Conservation (phyloP, 37 sponge, comb jelly and placozoan species). For the Hormiphora californensis region DNA sequence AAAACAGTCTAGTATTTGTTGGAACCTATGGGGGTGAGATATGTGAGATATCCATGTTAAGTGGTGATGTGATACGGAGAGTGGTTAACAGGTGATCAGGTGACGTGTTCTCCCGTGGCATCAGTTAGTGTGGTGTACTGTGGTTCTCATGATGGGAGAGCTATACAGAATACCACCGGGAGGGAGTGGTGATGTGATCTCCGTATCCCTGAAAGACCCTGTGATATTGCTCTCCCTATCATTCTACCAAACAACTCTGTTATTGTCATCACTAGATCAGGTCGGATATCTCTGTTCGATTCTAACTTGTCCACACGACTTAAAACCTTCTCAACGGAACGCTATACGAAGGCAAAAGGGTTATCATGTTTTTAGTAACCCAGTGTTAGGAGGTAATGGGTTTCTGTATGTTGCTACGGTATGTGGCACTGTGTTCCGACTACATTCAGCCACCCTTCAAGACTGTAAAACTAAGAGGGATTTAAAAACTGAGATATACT, state of each 20-base stretch:
- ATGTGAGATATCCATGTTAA: neutral
- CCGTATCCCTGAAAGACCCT: neutral
- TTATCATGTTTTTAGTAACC: conserved; percentile 17
- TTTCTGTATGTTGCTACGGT: neutral
- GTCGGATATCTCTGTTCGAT: neutral
- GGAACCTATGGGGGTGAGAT: conserved; percentile 5
- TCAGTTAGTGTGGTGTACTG: neutral
- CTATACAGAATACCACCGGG: too few species aligned
- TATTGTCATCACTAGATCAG: neutral
- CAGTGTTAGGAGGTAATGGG: neutral
- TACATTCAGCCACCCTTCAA: too few species aligned
- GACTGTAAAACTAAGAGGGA: too few species aligned
- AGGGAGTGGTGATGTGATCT: neutral
- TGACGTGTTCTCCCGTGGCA: neutral
- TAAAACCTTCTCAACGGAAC: too few species aligned
- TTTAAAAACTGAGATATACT: too few species aligned
- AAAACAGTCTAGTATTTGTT: neutral
- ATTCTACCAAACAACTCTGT: neutral
- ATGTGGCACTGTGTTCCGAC: neutral
- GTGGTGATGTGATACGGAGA: neutral
- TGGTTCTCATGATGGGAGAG: conserved; percentile 42
- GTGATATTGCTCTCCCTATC: too few species aligned
- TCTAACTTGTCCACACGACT: neutral
- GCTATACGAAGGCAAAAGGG: too few species aligned
- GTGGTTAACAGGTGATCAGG: conserved; percentile 2